Conservation (phyloP, 2,888 invertebrate species). For the Himalopsyche kuldschensis region DNA sequence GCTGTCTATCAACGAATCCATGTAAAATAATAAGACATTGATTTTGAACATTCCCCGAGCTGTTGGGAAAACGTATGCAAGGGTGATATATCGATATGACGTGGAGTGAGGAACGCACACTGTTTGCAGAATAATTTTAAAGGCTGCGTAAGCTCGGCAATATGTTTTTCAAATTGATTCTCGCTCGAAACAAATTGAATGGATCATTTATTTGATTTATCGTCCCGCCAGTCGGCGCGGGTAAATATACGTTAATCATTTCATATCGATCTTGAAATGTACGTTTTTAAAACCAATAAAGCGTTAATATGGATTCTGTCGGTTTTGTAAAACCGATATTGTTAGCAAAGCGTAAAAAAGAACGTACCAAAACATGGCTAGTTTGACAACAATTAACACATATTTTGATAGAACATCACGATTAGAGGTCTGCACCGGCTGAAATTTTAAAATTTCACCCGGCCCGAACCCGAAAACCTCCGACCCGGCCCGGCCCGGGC, state of each 20-base stretch:
- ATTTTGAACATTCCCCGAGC: not conserved
- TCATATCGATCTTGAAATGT: not conserved
- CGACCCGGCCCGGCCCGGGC: too few species aligned
- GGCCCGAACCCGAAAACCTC: too few species aligned
- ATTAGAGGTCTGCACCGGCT: too few species aligned
- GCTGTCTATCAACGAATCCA: not conserved
- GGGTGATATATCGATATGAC: not conserved
- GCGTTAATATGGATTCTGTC: too few species aligned
- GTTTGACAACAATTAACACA: too few species aligned
- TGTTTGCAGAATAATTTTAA: not conserved
- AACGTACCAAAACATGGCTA: too few species aligned
- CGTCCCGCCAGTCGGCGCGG: not conserved
- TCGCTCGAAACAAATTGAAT: not conserved
- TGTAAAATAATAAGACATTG: not conserved
- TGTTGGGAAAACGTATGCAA: not conserved
- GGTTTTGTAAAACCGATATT: too few species aligned
- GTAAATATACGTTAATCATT: not conserved
- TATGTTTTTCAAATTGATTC: not conserved
- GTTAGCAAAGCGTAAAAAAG: too few species aligned
- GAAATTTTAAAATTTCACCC: too few species aligned
- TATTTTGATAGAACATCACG: too few species aligned
- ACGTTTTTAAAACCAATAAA: too few species aligned
- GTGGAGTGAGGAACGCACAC: not conserved
- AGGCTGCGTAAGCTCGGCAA: not conserved
- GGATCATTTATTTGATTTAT: not conserved